These are phyloP conservation scores for Ceraclea dissimilis DNA, from an alignment of 2,888 invertebrate species.

Conservation along the genomic window DNA sequence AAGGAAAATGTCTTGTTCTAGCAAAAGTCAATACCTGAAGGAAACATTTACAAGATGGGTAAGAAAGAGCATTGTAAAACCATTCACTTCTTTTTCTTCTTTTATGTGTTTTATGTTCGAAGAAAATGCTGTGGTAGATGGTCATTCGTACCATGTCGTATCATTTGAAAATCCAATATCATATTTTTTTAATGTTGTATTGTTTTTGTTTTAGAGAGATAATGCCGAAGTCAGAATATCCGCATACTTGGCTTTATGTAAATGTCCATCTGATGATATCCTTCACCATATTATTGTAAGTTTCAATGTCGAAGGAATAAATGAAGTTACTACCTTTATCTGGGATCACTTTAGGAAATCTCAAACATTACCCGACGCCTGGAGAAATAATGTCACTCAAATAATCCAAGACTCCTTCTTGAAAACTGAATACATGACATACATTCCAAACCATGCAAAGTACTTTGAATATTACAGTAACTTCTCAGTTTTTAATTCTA, in stretches of 20 bases:
- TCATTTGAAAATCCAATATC: too few species aligned
- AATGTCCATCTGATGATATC: conserved; percentile 9
- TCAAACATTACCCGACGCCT: conserved; percentile 1
- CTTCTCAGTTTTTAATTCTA: not conserved
- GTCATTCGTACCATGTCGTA: too few species aligned
- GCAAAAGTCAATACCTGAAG: not conserved
- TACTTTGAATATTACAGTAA: not conserved
- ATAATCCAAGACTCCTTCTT: conserved; percentile 8
- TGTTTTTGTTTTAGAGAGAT: conserved; percentile 8
- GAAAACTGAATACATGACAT: conserved; percentile 6
- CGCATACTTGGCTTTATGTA: conserved; percentile 9
- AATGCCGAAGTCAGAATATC: conserved; percentile 10
- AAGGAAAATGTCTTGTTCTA: conserved; percentile 7
- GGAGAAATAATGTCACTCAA: conserved; percentile 4
- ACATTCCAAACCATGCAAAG: conserved; percentile 6
- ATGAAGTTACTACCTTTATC: conserved; percentile 17
- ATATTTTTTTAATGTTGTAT: not conserved
- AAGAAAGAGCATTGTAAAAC: too few species aligned
- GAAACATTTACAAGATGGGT: not conserved
- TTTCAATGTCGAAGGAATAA: conserved; percentile 9
- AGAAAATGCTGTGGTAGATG: too few species aligned
- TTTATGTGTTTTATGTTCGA: too few species aligned
- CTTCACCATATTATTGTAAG: conserved; percentile 4
- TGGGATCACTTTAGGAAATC: conserved; percentile 13
- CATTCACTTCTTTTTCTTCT: too few species aligned